phyloP scores from a whole-genome alignment of 2,797 vertebrate genomes.

The Oreortyx pictus region DNA sequence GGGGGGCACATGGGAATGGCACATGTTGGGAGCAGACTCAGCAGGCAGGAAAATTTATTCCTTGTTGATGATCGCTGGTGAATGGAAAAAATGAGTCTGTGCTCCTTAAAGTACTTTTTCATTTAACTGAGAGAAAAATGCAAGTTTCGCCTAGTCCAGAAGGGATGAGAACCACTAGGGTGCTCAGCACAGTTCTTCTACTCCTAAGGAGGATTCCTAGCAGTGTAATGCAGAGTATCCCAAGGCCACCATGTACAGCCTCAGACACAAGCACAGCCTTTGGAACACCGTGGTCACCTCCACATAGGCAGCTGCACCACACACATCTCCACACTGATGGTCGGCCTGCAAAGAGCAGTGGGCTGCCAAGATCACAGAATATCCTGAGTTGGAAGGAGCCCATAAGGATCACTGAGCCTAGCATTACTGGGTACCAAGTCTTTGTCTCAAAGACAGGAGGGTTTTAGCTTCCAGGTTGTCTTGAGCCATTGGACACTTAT shows the following conservation, averaged over 20 bases:
- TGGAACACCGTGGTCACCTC: no score
- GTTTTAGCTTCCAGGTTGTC: not conserved
- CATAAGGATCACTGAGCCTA: no score
- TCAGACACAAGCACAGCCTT: not conserved
- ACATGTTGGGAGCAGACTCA: not conserved
- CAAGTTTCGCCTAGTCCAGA: not conserved
- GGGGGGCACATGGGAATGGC: not conserved
- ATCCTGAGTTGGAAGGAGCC: no score
- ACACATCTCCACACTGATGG: no score
- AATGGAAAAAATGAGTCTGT: not conserved
- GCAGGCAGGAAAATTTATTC: not conserved
- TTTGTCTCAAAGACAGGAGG: not conserved
- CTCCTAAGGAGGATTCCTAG: not conserved
- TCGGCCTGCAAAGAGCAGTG: no score
- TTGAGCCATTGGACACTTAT: not conserved
- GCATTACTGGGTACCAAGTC: not conserved
- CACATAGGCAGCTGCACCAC: no score
- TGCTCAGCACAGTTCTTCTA: not conserved
- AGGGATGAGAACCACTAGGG: not conserved
- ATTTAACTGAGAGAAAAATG: not conserved
- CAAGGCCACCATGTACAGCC: not conserved
- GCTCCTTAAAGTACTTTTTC: not conserved
- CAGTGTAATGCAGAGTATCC: not conserved
- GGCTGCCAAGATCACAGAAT: no score
- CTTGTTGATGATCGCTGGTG: not conserved